Conservation (phyloP, 2,797 vertebrate genomes). For the Rallus crepitans region DNA sequence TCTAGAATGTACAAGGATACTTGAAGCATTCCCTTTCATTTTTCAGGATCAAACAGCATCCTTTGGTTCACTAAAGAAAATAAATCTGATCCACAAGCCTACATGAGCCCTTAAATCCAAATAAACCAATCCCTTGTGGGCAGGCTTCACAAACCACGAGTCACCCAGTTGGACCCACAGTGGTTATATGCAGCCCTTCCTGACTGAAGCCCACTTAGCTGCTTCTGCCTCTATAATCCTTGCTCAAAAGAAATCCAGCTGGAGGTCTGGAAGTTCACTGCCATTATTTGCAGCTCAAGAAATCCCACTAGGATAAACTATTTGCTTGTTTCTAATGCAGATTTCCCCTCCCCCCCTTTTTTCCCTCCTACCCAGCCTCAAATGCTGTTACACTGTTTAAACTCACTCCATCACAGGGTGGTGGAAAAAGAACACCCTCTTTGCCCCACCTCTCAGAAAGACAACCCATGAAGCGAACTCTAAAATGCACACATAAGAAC, state of each 20-base stretch:
- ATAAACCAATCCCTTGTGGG: not conserved
- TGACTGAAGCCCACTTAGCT: not conserved
- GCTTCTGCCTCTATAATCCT: not conserved
- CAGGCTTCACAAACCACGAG: not conserved
- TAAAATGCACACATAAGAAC: not conserved
- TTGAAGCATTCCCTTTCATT: constrained; percentile 14
- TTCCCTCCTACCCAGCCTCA: accelerated
- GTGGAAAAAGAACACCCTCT: not conserved
- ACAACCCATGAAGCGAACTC: not conserved
- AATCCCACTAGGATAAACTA: not conserved
- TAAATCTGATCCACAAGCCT: not conserved
- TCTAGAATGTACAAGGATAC: not conserved
- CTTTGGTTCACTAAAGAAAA: not conserved
- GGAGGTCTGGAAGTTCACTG: not conserved
- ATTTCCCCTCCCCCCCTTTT: not conserved
- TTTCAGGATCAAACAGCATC: not conserved
- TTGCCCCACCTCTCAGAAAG: accelerated
- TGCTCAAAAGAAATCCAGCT: not conserved
- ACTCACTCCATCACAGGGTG: not conserved
- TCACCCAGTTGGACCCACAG: not conserved
- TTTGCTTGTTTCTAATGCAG: not conserved
- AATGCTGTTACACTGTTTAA: not conserved
- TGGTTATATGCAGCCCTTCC: not conserved
- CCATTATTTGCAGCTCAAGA: not conserved
- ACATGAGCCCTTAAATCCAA: not conserved